Evolutionary conservation across 1,140 invertebrate genomes (phyloP), one percentile per base, ranked within the genome.

Genomic region (Lepidurus packardi): DNA sequence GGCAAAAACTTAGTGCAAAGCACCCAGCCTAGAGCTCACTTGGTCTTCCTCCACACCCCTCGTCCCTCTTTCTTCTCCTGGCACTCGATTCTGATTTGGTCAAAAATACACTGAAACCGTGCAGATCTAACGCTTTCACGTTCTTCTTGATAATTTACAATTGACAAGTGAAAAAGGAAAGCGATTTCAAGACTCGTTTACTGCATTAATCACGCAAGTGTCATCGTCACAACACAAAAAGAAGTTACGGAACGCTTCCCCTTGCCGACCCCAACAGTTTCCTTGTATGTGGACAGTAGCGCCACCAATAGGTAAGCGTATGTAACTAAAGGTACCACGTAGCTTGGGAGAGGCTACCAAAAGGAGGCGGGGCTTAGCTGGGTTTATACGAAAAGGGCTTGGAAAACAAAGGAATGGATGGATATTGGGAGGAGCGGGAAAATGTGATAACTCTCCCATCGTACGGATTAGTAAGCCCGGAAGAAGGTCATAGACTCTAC

Each of bases 1-100:
- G 21, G n/a, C 53, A 13, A 13, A 65, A 65, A 11, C 16, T 65
- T 65, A 13, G 8, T 65, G 53, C 53, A 65, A 65, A 65, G 16
- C 8, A 1, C 53, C 53, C 53, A 47, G 21, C 53, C 53, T 21
- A 65, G 53, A 65, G 53, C 13, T 13, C 53, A 13, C 53, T 65
- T 13, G 53, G 53, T 21, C 53, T 65, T 65, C 53, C 53, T 65
- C 53, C 53, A 65, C 53, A 65, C 53, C 53, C 53, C 53, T 65
- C 1, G 53, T 65, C 13, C 9, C 53, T 65, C 8, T 65, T 65
- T 13, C 16, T 65, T 65, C n/a, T 65, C 7, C 53, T n/a, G 53
- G 16, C 16, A 21, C 16, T 13, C 21, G 53, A 21, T 21, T 65
- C 21, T 47, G 45, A 34, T 34, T 34, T 34, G 2, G 34, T 34